Percentiles rank a stretch among this genome's conserved stretches.
phyloP scores from a whole-genome alignment of 2,888 invertebrate species.

The Ormyrus thymus region DNA sequence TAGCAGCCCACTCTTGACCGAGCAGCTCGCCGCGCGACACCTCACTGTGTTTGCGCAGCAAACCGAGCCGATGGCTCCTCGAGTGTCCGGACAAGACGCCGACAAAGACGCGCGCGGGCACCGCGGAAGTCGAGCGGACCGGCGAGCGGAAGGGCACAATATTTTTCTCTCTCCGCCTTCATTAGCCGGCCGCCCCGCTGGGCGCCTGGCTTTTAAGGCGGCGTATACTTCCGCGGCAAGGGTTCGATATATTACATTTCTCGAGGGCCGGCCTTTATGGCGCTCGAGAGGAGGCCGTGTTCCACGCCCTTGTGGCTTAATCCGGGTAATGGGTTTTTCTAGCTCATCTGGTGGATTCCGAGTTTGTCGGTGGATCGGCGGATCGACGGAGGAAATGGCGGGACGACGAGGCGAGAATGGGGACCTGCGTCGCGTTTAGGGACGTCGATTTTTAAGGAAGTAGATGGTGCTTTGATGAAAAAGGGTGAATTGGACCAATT shows the following conservation, averaged over 20 bases:
- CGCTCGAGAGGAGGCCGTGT: neutral
- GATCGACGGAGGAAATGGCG: too few relatives aligned
- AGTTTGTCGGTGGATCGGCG: too few relatives aligned
- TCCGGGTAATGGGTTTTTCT: slow-evolving; percentile 33
- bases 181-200: slow-evolving; percentile 46
- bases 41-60: slow-evolving; percentile 9
- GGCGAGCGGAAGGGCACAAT: slow-evolving; percentile 37
- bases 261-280: slow-evolving; percentile 25
- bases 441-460: too few relatives aligned
- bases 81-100: slow-evolving; percentile 7
- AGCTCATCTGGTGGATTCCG: slow-evolving; percentile 4
- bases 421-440: too few relatives aligned
- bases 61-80: neutral
- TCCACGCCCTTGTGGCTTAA: slow-evolving; percentile 4
- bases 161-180: slow-evolving; percentile 41
- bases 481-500: too few relatives aligned
- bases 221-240: neutral
- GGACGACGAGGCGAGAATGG: too few relatives aligned
- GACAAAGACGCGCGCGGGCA: neutral
- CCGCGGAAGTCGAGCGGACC: slow-evolving; percentile 15
- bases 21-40: neutral
- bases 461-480: too few relatives aligned
- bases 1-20: neutral
- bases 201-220: slow-evolving; percentile 15
- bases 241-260: slow-evolving; percentile 51